Evolutionary conservation across 2,797 vertebrate species (phyloP).

Genomic region (Masticophis lateralis): DNA sequence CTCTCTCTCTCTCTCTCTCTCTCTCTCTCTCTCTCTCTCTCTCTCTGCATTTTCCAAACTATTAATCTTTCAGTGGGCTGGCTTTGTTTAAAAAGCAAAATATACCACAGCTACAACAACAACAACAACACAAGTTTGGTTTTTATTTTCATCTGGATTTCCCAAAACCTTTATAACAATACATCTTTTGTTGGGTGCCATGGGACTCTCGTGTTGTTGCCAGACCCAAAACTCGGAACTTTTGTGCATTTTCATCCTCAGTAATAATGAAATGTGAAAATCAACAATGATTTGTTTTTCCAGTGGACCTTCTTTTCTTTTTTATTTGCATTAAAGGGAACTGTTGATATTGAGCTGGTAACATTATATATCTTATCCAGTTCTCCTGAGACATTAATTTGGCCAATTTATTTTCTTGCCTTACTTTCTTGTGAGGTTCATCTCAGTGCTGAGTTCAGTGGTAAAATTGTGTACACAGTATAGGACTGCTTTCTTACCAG

Average conservation of each 20-base stretch:
- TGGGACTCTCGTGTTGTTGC: background rate
- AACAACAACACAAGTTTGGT: background rate
- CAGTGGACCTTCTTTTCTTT: background rate
- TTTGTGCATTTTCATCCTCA: background rate
- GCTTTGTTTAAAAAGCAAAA: background rate
- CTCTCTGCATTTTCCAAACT: background rate
- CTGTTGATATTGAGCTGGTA: background rate
- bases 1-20: fast-evolving
- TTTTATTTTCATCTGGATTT: background rate
- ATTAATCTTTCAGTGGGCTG: background rate
- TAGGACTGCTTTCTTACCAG: background rate
- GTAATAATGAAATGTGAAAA: background rate
- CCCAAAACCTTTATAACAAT: background rate
- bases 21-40: no score
- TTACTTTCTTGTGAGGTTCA: background rate
- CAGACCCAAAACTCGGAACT: background rate
- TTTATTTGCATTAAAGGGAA: background rate
- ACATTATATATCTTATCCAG: background rate
- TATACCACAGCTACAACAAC: background rate
- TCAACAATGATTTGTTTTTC: background rate
- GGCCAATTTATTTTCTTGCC: background rate
- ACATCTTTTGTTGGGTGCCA: background rate
- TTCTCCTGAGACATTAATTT: background rate
- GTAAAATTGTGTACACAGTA: background rate
- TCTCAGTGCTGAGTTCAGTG: background rate